phyloP scores from a whole-genome alignment of 2,888 invertebrate genomes.

The Sinopyrophorus schimmeli region DNA sequence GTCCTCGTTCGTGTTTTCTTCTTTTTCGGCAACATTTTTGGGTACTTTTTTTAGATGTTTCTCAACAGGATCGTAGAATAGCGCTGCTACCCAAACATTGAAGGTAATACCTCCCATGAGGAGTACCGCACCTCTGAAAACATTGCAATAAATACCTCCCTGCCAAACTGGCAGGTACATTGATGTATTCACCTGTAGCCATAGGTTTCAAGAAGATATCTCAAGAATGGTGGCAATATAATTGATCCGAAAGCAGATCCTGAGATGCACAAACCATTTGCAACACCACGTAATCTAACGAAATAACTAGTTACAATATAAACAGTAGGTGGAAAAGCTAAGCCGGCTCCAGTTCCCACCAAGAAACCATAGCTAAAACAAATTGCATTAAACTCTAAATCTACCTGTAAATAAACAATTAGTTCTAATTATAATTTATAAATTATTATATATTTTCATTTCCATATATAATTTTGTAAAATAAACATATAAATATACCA shows the following conservation, averaged over 20 bases:
- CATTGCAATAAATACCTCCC: conserved; percentile 34
- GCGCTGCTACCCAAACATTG: conserved; percentile 82
- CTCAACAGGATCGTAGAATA: conserved; percentile 83
- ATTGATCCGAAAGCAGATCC: conserved; percentile 87
- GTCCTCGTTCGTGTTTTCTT: conserved; percentile 40
- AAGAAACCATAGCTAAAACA: conserved; percentile 74
- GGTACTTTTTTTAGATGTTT: conserved; percentile 74
- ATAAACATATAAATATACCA: too few species aligned
- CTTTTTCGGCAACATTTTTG: conserved; percentile 54
- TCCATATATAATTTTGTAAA: too few species aligned
- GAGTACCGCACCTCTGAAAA: conserved; percentile 73
- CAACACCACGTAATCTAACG: conserved; percentile 74
- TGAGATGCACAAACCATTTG: conserved; percentile 87
- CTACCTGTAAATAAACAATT: too few species aligned
- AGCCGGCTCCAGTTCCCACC: conserved; percentile 81
- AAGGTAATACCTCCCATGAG: conserved; percentile 81
- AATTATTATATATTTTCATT: too few species aligned
- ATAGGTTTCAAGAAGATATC: conserved; percentile 70
- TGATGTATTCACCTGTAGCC: conserved; percentile 67
- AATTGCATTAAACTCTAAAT: conserved; percentile 17
- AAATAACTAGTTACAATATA: conserved; percentile 90
- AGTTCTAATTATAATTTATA: too few species aligned
- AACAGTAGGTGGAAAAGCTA: conserved; percentile 86
- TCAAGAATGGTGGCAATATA: conserved; percentile 77
- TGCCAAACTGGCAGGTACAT: conserved; percentile 28